phyloP scores from a whole-genome alignment of 2,113 vertebrate species.

The Tricholaema leucomelas region DNA sequence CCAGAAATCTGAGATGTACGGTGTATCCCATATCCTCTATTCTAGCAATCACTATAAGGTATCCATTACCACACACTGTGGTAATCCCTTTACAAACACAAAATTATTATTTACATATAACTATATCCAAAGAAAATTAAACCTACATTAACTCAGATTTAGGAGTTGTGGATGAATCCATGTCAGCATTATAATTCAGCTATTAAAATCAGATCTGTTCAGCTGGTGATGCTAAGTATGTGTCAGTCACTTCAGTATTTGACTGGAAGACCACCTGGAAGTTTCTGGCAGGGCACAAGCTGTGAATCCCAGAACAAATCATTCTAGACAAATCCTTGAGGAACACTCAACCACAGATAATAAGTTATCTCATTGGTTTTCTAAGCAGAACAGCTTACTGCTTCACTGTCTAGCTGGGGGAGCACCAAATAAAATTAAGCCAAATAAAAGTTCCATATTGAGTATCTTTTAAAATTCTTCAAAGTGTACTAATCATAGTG shows the following conservation, averaged over 20 bases:
- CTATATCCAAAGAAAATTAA: not conserved
- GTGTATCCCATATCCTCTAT: not conserved
- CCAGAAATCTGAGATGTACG: not conserved
- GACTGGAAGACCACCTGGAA: not conserved
- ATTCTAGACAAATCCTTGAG: not conserved
- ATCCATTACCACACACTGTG: not conserved
- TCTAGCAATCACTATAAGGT: not conserved
- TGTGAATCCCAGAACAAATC: not conserved
- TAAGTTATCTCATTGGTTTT: not conserved
- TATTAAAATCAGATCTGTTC: constrained; percentile 18
- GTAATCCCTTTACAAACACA: not conserved
- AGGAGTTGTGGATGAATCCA: not conserved
- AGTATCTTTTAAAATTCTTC: not conserved
- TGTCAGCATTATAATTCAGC: not conserved
- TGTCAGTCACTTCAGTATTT: not conserved
- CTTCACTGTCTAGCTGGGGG: not conserved
- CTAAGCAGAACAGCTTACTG: not conserved
- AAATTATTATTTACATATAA: not conserved
- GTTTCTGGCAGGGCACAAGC: not conserved
- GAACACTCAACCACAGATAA: not conserved
- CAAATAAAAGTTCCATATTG: not conserved
- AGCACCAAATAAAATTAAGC: not conserved
- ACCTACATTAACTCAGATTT: not conserved
- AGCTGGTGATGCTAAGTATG: not conserved
- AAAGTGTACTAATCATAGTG: not conserved